phyloP scores from a whole-genome alignment of 1,140 invertebrate species.

The Hypothenemus hampei region DNA sequence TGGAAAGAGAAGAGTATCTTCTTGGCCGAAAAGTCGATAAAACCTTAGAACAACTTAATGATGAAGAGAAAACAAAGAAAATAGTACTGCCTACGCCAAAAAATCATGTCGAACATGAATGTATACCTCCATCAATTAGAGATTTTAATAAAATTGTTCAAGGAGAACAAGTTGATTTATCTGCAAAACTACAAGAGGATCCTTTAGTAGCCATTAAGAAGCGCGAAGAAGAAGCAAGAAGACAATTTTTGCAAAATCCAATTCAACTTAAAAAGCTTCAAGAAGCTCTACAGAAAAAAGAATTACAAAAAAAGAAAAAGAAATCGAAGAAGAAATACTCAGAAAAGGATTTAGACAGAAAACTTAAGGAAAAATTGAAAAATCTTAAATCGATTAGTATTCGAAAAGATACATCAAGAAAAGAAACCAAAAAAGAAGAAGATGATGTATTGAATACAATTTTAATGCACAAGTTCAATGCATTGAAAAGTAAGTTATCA shows the following conservation, averaged over 20 bases:
- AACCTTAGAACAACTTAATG: conserved; percentile 65
- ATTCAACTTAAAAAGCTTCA: conserved; percentile 80
- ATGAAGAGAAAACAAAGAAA: conserved; percentile 55
- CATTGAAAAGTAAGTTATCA: conserved; percentile 47
- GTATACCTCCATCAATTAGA: conserved; percentile 69
- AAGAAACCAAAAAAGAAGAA: conserved; percentile 45
- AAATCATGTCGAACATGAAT: conserved; percentile 69
- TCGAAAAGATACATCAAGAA: conserved; percentile 33
- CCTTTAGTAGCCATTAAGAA: conserved; percentile 81
- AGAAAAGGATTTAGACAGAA: conserved; percentile 46
- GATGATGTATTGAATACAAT: conserved; percentile 50
- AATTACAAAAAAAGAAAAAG: conserved; percentile 50
- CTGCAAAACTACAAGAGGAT: conserved; percentile 84
- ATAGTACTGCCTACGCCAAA: conserved; percentile 48
- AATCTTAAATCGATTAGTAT: conserved; percentile 36
- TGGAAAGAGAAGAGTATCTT: conserved; percentile 85
- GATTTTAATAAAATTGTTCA: conserved; percentile 51
- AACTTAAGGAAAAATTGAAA: conserved; percentile 50
- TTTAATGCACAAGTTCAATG: conserved; percentile 52
- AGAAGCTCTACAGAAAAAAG: conserved; percentile 63
- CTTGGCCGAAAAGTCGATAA: conserved; percentile 85
- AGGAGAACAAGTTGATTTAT: conserved; percentile 66
- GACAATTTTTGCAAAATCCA: conserved; percentile 82
- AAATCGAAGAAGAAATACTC: conserved; percentile 52
- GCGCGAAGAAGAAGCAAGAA: conserved; percentile 75